Conservation (phyloP, 2,113 vertebrate species). For the Balaenoptera acutorostrata region DNA sequence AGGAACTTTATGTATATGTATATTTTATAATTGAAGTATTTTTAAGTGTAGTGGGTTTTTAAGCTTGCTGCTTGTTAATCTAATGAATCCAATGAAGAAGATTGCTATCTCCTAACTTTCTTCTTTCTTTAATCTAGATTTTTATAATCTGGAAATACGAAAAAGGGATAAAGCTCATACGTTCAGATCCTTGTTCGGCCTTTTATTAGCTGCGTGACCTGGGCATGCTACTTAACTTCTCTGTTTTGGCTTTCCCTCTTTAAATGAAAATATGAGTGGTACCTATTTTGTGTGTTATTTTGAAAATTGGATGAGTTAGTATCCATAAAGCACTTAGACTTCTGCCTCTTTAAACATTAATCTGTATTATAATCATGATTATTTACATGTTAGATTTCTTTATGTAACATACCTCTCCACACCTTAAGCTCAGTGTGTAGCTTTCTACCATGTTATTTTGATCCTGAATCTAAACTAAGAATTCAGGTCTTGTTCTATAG, state of each 20-base stretch:
- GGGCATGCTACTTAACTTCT: not conserved
- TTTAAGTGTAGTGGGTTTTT: not conserved
- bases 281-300: not conserved
- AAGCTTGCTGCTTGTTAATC: not conserved
- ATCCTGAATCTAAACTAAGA: conserved; percentile 44
- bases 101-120: not conserved
- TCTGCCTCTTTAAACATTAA: not conserved
- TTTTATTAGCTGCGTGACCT: not conserved
- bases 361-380: not conserved
- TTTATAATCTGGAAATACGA: not conserved
- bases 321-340: not conserved
- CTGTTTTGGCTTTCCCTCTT: not conserved
- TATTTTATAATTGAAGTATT: conserved; percentile 22
- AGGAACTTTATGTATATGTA: not conserved
- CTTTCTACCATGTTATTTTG: conserved; percentile 30
- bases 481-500: conserved; percentile 16
- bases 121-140: not conserved
- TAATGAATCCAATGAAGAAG: not conserved
- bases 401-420: not conserved
- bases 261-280: not conserved
- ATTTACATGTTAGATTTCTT: conserved; percentile 5
- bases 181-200: not conserved
- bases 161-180: not conserved
- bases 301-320: not conserved
- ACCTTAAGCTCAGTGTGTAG: not conserved